These are phyloP conservation scores for Chiridota heheva DNA, from an alignment of 35 echinoderm and acorn worm genomes.

Conservation along the genomic window DNA sequence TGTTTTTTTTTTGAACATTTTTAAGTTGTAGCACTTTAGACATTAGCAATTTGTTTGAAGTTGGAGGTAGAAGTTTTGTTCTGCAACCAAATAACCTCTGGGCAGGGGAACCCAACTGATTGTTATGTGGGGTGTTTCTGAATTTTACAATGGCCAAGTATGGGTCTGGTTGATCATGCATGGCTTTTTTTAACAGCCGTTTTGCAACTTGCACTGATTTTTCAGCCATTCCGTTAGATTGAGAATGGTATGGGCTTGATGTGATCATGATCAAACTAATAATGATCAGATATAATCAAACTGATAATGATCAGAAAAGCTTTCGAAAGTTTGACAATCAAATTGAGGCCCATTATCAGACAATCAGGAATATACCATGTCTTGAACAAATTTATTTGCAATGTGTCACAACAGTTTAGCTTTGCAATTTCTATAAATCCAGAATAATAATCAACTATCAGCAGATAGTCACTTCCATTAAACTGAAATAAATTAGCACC, in stretches of 20 bases:
- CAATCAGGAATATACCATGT: constrained; percentile 1
- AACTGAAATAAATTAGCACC: too few species aligned
- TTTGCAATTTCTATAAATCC: constrained; percentile 12
- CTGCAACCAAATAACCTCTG: too few species aligned
- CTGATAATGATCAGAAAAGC: constrained; percentile 4
- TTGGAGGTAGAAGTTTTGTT: too few species aligned
- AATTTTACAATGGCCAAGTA: too few species aligned
- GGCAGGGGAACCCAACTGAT: too few species aligned
- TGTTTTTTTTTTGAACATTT: too few species aligned
- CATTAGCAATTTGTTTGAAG: too few species aligned
- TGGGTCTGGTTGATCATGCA: too few species aligned
- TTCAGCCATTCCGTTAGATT: constrained; percentile 11
- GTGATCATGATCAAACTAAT: too few species aligned
- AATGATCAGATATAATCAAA: constrained; percentile 5
- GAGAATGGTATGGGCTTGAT: neutral
- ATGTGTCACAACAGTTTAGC: neutral
- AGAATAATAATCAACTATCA: constrained; percentile 12
- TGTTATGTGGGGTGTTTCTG: too few species aligned
- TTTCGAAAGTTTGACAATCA: neutral
- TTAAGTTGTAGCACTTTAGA: too few species aligned
- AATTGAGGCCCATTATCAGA: constrained; percentile 14
- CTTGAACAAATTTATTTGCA: neutral
- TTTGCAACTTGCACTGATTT: neutral
- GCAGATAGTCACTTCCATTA: constrained; percentile 1
- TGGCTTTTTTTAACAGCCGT: neutral